phyloP scores from a whole-genome alignment of 2,797 vertebrate genomes.

The Danionella dracula region DNA sequence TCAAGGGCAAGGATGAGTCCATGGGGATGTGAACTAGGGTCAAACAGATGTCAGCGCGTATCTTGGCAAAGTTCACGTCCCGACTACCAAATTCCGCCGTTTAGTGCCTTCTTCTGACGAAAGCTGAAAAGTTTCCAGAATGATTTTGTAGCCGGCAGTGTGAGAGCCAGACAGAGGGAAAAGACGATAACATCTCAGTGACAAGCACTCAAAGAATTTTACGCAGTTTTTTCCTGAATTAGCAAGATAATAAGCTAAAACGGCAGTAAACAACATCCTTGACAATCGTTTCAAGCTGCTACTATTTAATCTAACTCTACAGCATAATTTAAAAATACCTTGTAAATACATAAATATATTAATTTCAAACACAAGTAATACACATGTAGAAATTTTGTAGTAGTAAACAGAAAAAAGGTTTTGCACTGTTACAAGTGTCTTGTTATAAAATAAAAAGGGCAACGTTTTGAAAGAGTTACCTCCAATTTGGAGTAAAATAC shows the following conservation, averaged over 20 bases:
- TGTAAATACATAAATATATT: too few relatives aligned
- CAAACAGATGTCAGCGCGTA: constrained; percentile 69
- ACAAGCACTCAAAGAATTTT: constrained; percentile 6
- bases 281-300: too few relatives aligned
- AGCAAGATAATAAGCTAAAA: not conserved
- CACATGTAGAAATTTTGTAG: too few relatives aligned
- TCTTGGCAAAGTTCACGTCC: constrained; percentile 61
- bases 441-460: too few relatives aligned
- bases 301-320: too few relatives aligned
- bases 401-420: too few relatives aligned
- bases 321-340: too few relatives aligned
- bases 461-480: too few relatives aligned
- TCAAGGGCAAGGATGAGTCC: constrained; percentile 5
- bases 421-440: too few relatives aligned
- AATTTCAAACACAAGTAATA: too few relatives aligned
- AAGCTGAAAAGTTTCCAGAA: constrained; percentile 74
- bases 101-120: constrained; percentile 57
- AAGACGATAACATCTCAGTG: constrained; percentile 12
- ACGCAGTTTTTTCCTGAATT: not conserved
- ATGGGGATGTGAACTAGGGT: not conserved
- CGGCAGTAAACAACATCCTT: too few relatives aligned
- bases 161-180: constrained; percentile 73
- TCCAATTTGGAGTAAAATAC: too few relatives aligned
- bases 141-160: constrained; percentile 71
- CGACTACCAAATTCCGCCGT: constrained; percentile 54